These are phyloP conservation scores for Beris chalybata DNA, from an alignment of 2,888 invertebrate genomes.

Conservation along the genomic window DNA sequence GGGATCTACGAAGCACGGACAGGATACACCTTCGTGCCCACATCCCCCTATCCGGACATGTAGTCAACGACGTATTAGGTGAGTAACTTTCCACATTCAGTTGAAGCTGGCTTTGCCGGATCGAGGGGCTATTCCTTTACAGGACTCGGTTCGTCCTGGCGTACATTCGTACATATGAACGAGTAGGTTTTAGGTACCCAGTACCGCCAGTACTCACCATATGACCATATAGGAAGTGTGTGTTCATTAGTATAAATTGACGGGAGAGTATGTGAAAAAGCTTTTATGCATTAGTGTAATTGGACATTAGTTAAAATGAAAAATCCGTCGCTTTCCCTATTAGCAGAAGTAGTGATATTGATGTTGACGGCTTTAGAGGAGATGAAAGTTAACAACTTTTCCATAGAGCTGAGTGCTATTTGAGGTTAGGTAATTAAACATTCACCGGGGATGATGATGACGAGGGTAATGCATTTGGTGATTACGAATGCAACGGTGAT, in stretches of 20 bases:
- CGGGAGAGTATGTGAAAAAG: constrained; percentile 44
- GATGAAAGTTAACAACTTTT: constrained; percentile 43
- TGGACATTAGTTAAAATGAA: constrained; percentile 47
- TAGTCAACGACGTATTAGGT: too few relatives aligned
- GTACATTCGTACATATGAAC: too few relatives aligned
- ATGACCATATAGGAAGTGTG: constrained; percentile 11
- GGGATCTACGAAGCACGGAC: too few relatives aligned
- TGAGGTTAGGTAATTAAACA: constrained; percentile 46
- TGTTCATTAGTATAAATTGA: constrained; percentile 45
- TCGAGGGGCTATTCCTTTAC: too few relatives aligned
- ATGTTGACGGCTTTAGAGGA: constrained; percentile 36
- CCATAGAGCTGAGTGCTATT: constrained; percentile 45
- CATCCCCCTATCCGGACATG: too few relatives aligned
- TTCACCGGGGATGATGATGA: constrained; percentile 37
- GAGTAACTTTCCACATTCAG: too few relatives aligned
- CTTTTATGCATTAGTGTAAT: constrained; percentile 47
- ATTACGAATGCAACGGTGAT: constrained; percentile 26
- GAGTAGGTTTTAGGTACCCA: too few relatives aligned
- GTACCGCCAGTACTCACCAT: too few relatives aligned
- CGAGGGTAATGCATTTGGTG: constrained; percentile 30
- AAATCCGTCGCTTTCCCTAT: constrained; percentile 43
- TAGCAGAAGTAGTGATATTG: constrained; percentile 40
- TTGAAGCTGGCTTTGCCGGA: too few relatives aligned
- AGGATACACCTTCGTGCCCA: too few relatives aligned
- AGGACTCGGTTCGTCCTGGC: too few relatives aligned